Conservation (phyloP, 2,888 invertebrate species). For the Caenorhabditis sulstoni region DNA sequence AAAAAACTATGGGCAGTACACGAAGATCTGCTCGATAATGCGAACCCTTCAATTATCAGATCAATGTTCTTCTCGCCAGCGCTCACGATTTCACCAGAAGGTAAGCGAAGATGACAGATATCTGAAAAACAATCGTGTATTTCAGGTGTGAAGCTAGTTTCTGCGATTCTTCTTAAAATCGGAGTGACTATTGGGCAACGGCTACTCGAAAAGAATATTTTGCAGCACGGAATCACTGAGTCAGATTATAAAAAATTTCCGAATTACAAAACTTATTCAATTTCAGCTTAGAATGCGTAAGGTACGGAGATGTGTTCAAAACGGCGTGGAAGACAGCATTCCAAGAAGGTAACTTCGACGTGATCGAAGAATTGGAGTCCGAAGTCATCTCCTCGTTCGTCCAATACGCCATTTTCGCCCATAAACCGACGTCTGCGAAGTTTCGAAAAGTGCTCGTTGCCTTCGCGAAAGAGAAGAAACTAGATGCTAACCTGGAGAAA, state of each 20-base stretch:
- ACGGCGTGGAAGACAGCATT: constrained; percentile 35
- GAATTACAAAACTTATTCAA: no score
- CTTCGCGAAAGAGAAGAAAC: constrained; percentile 30
- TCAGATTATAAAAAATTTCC: no score
- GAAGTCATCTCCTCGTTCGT: constrained; percentile 19
- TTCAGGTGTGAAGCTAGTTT: constrained; percentile 37
- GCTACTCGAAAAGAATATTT: constrained; percentile 38
- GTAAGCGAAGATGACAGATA: not conserved
- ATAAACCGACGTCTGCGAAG: constrained; percentile 19
- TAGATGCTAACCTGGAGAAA: constrained; percentile 17
- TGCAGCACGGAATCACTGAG: constrained; percentile 31
- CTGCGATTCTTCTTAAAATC: constrained; percentile 42
- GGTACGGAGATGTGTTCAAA: constrained; percentile 49
- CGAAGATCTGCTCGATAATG: constrained; percentile 38
- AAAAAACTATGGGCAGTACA: constrained; percentile 52
- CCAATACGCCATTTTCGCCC: constrained; percentile 31
- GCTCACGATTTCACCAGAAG: constrained; percentile 37
- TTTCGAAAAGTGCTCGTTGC: constrained; percentile 39
- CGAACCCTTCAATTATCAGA: constrained; percentile 20
- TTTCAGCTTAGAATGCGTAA: constrained; percentile 44
- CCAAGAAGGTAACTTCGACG: constrained; percentile 31
- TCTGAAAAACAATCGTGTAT: not conserved
- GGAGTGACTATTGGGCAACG: constrained; percentile 25
- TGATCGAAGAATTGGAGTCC: constrained; percentile 42
- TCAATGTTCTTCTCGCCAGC: constrained; percentile 41